phyloP scores from a whole-genome alignment of 2,888 invertebrate genomes.

The Artemia sinica region DNA sequence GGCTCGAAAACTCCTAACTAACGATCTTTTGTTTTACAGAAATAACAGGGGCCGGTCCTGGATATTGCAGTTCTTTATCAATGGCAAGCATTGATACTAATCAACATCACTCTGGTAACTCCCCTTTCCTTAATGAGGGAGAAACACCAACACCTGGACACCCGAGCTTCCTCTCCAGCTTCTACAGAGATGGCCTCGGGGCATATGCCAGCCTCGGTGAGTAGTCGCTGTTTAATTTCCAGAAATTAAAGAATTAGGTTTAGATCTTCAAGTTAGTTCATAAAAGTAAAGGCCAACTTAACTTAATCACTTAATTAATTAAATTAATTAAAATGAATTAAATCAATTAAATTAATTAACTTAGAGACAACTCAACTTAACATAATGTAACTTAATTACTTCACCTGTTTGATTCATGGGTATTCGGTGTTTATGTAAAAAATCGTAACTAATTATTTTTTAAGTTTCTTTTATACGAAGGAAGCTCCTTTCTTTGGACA shows the following conservation, averaged over 20 bases:
- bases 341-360: no score
- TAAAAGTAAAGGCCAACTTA: no score
- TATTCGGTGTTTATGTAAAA: no score
- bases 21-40: not conserved
- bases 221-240: not conserved
- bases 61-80: not conserved
- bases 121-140: not conserved
- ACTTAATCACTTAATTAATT: no score
- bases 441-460: no score
- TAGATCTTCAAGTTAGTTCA: no score
- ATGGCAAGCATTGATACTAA: not conserved
- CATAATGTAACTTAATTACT: no score
- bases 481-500: no score
- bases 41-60: not conserved
- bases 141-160: constrained; percentile 8
- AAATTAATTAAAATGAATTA: no score
- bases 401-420: no score
- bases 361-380: no score
- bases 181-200: constrained; percentile 3
- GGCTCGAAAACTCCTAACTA: not conserved
- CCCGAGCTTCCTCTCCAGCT: not conserved
- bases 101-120: not conserved
- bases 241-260: not conserved
- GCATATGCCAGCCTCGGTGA: not conserved
- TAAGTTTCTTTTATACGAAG: no score